Evolutionary conservation across 2,888 invertebrate species (phyloP), one percentile per base, ranked within the genome.

Genomic region (Agrochola litura): DNA sequence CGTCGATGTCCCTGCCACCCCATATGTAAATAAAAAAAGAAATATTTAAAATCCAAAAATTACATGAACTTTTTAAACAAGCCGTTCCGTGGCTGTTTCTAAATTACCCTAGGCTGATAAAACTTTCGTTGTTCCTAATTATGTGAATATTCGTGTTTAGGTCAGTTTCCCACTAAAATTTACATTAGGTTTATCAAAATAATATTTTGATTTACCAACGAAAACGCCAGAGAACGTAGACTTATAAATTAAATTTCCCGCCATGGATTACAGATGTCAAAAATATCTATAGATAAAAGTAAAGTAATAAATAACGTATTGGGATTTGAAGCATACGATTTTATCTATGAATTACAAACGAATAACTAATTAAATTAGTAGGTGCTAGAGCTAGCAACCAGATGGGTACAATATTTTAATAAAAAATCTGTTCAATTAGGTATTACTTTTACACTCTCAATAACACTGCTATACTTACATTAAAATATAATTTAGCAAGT

Each of bases 401-500:
- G 12, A 46, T 46, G 10, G n/a, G 43, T 74, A 52, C 22, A 37
- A 43, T 14, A 60, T 16, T 9, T 49, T 6, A 14, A 37, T 6
- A 19, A 0, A 12, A 49, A 77, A 30, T 16, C n/a, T 16, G 16
- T 37, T 74, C 0, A 56, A 37, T 25, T 41, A n/a, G n/a, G n/a
- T n/a, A 22, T 58, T 58, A 58, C 6, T 58, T 25, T 37, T 16
- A 10, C 14, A 58, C 16, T 5, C 46, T 41, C 5, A 22, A 16
- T 4, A 22, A 16, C 12, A 12, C 30, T 52, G 22, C 12, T 43
- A 2, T 16, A 46, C 6, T 6, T 52, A 12, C 4, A 43, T 14
- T 6, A 49, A 9, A 46, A 52, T 19, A 49, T 12, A 25, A 56
- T 77, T 74, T 58, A 25, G 49, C 76, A 52, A 58, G 82, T 82